These are phyloP conservation scores for Chrysemys picta DNA, from an alignment of 2,113 vertebrate species.

Conservation along the genomic window DNA sequence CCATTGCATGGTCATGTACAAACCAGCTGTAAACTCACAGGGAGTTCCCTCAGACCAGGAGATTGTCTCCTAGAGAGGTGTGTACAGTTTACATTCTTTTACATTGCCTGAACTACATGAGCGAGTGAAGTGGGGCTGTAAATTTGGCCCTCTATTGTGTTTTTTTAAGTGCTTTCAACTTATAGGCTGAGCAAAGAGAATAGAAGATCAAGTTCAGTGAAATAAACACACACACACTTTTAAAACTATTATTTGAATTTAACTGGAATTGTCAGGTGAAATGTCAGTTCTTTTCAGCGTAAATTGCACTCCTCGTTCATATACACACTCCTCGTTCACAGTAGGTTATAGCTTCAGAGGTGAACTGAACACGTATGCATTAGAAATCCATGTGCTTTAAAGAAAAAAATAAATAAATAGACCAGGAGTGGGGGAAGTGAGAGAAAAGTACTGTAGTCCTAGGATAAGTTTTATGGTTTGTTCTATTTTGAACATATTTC, in stretches of 20 bases:
- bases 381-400: not conserved
- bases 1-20: not conserved
- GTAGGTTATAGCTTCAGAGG: not conserved
- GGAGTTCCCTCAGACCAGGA: not conserved
- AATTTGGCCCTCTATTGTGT: not conserved
- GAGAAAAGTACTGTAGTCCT: not conserved
- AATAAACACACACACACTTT: not conserved
- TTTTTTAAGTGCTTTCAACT: not conserved
- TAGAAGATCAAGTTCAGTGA: not conserved
- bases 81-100: not conserved
- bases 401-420: not conserved
- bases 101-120: not conserved
- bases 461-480: not conserved
- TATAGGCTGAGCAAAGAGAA: not conserved
- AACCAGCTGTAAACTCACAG: not conserved
- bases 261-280: not conserved
- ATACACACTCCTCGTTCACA: not conserved
- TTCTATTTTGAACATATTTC: not conserved
- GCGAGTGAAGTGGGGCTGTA: not conserved
- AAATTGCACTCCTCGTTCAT: not conserved
- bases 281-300: not conserved
- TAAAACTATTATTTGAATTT: not conserved
- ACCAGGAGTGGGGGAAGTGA: not conserved
- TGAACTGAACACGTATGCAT: not conserved
- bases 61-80: not conserved